Percentiles rank a stretch among this genome's conserved stretches.
Conservation (phyloP, 2,888 invertebrate genomes). For the Tenthredo scrophulariae region DNA sequence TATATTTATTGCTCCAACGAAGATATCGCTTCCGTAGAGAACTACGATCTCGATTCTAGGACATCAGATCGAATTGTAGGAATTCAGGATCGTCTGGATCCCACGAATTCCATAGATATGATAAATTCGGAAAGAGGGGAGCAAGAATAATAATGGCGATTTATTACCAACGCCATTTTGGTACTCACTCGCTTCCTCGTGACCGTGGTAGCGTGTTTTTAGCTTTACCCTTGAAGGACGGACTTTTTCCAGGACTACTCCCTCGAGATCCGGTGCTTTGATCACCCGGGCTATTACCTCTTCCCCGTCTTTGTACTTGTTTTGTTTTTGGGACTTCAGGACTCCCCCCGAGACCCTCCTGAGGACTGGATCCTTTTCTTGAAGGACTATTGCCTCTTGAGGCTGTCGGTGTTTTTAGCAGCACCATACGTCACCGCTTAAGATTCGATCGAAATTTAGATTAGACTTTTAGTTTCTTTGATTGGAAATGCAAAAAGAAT, state of each 20-base stretch:
- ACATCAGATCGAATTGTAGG: background rate
- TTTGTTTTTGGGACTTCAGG: conserved; percentile 40
- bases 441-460: background rate
- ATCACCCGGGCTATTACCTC: conserved; percentile 68
- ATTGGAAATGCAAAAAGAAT: background rate
- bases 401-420: conserved; percentile 71
- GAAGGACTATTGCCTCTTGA: conserved; percentile 68
- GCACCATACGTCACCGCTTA: conserved; percentile 71
- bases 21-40: background rate
- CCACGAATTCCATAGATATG: background rate
- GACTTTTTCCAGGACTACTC: conserved; percentile 74
- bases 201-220: conserved; percentile 69
- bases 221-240: conserved; percentile 63
- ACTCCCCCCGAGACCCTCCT: conserved; percentile 63
- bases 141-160: background rate
- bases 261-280: conserved; percentile 71
- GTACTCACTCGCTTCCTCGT: conserved; percentile 79
- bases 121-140: background rate
- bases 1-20: background rate
- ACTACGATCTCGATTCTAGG: background rate
- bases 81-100: background rate
- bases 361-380: conserved; percentile 60
- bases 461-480: background rate
- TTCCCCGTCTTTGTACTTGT: conserved; percentile 57
- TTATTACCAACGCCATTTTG: conserved; percentile 28